Conservation (phyloP, 2,113 vertebrate genomes). For the Chinchilla lanigera region DNA sequence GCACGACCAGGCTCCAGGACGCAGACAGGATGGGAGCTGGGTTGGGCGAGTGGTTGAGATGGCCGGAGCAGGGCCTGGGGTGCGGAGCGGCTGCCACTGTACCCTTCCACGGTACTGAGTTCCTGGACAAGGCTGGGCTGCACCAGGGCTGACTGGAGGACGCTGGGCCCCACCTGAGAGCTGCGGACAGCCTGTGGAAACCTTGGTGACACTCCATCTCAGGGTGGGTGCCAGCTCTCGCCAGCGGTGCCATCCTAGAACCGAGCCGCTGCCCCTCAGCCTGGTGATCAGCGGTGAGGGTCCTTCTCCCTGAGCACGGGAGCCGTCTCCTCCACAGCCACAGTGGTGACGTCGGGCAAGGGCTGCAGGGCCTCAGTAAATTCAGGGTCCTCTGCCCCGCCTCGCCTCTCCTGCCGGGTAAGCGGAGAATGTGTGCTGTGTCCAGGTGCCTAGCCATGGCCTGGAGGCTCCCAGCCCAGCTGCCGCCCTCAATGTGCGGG, state of each 20-base stretch:
- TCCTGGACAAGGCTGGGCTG: background rate
- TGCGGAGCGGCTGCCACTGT: background rate
- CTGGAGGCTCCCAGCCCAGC: background rate
- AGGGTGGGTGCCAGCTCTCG: background rate
- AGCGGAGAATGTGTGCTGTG: background rate
- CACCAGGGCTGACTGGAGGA: background rate
- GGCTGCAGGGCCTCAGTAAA: background rate
- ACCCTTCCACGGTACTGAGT: background rate
- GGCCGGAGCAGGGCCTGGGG: too few species aligned
- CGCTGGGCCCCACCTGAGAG: too few species aligned
- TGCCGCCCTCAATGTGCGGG: background rate
- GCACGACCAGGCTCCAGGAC: background rate
- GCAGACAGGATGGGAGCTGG: background rate
- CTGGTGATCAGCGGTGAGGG: accelerated
- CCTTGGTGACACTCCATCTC: background rate
- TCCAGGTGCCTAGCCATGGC: accelerated
- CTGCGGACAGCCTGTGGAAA: background rate
- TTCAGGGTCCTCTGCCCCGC: accelerated
- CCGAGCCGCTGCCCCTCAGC: accelerated
- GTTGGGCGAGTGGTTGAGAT: background rate
- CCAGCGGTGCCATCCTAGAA: background rate
- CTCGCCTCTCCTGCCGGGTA: background rate
- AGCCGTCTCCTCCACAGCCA: background rate
- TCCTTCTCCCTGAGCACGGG: background rate
- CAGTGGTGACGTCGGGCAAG: background rate